Conservation (phyloP, 2,113 vertebrate species). For the Limanda limanda region DNA sequence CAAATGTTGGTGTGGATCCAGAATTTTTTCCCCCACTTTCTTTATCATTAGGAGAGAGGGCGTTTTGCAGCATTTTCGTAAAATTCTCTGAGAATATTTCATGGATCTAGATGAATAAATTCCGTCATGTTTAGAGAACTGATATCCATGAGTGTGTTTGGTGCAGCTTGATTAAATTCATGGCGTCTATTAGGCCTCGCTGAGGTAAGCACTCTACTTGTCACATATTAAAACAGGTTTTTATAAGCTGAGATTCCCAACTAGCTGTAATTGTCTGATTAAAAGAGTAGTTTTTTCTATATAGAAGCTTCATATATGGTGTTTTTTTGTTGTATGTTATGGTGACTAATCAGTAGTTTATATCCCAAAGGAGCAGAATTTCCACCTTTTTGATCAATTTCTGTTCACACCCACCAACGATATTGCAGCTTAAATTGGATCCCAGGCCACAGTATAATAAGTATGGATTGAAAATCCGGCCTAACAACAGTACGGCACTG, state of each 20-base stretch:
- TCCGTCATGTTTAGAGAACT: neutral
- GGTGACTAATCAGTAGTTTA: conserved; percentile 49
- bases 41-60: too few species aligned
- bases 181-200: too few species aligned
- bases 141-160: too few species aligned
- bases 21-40: too few species aligned
- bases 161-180: too few species aligned
- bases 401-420: conserved; percentile 38
- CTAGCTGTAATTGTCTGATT: neutral
- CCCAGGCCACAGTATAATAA: conserved; percentile 67
- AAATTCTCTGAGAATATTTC: too few species aligned
- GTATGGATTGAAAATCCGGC: conserved; percentile 73
- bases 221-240: too few species aligned
- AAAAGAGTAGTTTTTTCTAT: neutral
- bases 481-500: conserved; percentile 53
- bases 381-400: conserved; percentile 58
- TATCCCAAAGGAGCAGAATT: conserved; percentile 57
- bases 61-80: too few species aligned
- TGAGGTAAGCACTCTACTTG: too few species aligned
- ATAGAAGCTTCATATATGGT: conserved; percentile 13
- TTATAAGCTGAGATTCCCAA: neutral
- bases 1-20: too few species aligned
- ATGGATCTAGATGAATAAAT: neutral
- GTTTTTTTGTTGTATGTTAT: conserved; percentile 27
- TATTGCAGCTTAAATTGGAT: conserved; percentile 69